phyloP scores from a whole-genome alignment of 2,797 vertebrate species.

The Sphaeramia orbicularis region DNA sequence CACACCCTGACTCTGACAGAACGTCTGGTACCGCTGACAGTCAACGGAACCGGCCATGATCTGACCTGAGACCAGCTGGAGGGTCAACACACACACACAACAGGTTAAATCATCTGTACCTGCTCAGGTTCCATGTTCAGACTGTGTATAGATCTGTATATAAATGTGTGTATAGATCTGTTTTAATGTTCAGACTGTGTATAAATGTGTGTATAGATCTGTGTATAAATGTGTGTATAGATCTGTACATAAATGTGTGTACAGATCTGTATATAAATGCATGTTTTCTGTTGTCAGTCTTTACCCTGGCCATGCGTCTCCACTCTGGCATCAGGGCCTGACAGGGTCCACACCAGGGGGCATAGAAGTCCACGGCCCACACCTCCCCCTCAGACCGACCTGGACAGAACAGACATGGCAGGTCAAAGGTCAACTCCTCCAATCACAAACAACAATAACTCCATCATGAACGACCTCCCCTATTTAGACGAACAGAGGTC shows the following conservation, averaged over 20 bases:
- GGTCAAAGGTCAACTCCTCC: not conserved
- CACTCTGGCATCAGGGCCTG: slow-evolving; percentile 96
- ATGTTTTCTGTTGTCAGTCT: not conserved
- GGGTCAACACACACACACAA: not conserved
- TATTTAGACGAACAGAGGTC: too few species aligned
- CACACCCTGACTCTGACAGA: slow-evolving; percentile 91
- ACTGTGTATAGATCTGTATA: not conserved
- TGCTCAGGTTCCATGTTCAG: not conserved
- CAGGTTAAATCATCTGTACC: not conserved
- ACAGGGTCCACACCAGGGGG: slow-evolving; percentile 97
- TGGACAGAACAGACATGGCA: slow-evolving; percentile 18
- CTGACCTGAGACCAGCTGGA: slow-evolving; percentile 85
- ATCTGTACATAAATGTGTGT: not conserved
- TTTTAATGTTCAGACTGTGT: not conserved
- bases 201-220: not conserved
- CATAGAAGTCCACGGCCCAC: slow-evolving; percentile 97
- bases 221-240: too few species aligned
- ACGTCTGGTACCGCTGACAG: slow-evolving; percentile 91
- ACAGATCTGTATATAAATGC: not conserved
- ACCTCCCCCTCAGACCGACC: slow-evolving; percentile 77
- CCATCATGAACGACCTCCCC: too few species aligned
- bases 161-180: too few species aligned
- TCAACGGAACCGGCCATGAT: slow-evolving; percentile 92
- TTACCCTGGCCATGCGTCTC: slow-evolving; percentile 97
- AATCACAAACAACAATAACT: too few species aligned